phyloP scores from a whole-genome alignment of 2,113 vertebrate genomes.

The Erpornis zantholeuca region DNA sequence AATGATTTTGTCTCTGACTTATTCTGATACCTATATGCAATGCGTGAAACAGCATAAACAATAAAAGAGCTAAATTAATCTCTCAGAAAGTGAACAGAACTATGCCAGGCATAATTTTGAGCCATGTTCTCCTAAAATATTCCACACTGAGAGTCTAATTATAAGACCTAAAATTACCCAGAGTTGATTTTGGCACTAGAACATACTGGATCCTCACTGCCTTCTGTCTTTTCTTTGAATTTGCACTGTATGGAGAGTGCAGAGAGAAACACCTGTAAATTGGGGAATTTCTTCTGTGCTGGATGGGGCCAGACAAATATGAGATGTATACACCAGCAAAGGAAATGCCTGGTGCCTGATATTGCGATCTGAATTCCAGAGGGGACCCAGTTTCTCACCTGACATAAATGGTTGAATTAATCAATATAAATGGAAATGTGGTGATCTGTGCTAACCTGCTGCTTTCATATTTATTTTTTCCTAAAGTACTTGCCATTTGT shows the following conservation, averaged over 20 bases:
- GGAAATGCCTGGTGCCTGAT: background rate
- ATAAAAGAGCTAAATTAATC: conserved; percentile 28
- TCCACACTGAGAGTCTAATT: background rate
- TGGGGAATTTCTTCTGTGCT: background rate
- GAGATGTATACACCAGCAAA: background rate
- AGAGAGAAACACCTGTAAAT: background rate
- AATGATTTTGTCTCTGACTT: background rate
- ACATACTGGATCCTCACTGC: background rate
- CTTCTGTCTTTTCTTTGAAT: background rate
- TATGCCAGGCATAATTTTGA: background rate
- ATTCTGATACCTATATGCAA: background rate
- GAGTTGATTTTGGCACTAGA: background rate
- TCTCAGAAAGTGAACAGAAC: background rate
- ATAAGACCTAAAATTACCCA: background rate
- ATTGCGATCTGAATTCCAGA: background rate
- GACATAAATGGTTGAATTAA: background rate
- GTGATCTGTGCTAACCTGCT: background rate
- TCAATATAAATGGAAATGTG: background rate
- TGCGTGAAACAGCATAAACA: background rate
- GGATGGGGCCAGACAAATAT: background rate
- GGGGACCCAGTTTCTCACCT: background rate
- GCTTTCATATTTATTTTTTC: background rate
- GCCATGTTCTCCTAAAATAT: conserved; percentile 10
- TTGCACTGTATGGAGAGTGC: background rate
- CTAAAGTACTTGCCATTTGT: background rate